Base-by-base conservation (phyloP, 2,113 vertebrate species). In the Cyanoliseus patagonus region DNA sequence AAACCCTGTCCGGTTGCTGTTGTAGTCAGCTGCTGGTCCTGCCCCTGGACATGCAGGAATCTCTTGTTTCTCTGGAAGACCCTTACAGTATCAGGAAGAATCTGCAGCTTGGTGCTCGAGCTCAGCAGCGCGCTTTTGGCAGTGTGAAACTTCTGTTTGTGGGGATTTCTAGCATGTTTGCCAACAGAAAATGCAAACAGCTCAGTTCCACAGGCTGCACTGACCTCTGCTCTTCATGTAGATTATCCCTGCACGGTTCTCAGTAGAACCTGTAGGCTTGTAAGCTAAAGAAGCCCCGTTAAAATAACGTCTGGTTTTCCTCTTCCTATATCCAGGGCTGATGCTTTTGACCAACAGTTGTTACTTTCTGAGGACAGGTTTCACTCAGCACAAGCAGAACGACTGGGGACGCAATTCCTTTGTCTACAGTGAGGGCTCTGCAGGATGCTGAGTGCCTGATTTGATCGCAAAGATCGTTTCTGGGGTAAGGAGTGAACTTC, bases 341-440 rank as follows among this genome's bases (percentile, higher is more conserved):
- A 25, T 33, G 76, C 66, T 82, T 69, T 72, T 81, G 77, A 68
- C 88, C 52, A 64, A 3, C 19, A 25, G 14, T 18, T 39, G 18
- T 72, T 64, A 16, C 30, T 61, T 84, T 86, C 19, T 68, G 52
- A 23, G 73, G 62, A 17, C 55, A 62, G 30, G 24, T 93, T 93
- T 83, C 35, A 31, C 42, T 68, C 23, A 12, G 30, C 11, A 39
- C 9, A 44, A 61, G 42, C 16, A n/a, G 9, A 63, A 23, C 11
- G 10, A 11, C 11, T 9, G 17, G 19, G 59, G 25, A 5, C 1
- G 6, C 44, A 12, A 51, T 79, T 41, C 47, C 78, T 39, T 25
- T 46, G 9, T 13, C 0, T 0, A 53, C 37, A 31, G 27, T 2
- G 25, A 53, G 59, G 46, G 44, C 42, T 77, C 73, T 83, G n/a